A percentile compares a stretch with the other conserved stretches of the same genome.
phyloP scores from a whole-genome alignment of 2,888 invertebrate species.

The Carabus problematicus region DNA sequence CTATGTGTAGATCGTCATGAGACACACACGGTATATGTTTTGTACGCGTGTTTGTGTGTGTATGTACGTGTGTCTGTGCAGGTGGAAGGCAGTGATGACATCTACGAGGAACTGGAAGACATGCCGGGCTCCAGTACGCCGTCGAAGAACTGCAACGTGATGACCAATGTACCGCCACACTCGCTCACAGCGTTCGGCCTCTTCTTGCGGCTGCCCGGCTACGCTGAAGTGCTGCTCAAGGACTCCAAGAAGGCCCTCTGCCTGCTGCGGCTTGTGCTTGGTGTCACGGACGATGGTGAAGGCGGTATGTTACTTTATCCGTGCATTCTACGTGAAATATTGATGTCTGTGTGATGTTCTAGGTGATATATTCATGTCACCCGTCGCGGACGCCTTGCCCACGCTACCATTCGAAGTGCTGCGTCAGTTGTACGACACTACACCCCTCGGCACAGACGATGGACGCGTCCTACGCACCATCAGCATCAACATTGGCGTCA shows the following conservation, averaged over 20 bases:
- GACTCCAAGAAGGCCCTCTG: slow-evolving; percentile 87
- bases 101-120: slow-evolving; percentile 70
- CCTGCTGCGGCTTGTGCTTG: slow-evolving; percentile 83
- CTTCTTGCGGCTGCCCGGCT: slow-evolving; percentile 87
- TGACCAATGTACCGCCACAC: slow-evolving; percentile 83
- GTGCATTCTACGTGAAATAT: no score
- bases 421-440: slow-evolving; percentile 77
- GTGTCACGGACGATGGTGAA: slow-evolving; percentile 91
- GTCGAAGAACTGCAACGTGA: slow-evolving; percentile 61
- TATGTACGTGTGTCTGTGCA: slow-evolving; percentile 47
- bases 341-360: slow-evolving; percentile 33
- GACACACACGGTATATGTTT: no score
- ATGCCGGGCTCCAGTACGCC: slow-evolving; percentile 61
- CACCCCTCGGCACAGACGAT: slow-evolving; percentile 77
- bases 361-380: slow-evolving; percentile 73
- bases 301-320: slow-evolving; percentile 75
- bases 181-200: slow-evolving; percentile 90
- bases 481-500: slow-evolving; percentile 84
- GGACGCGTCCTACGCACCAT: slow-evolving; percentile 77
- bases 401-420: slow-evolving; percentile 82
- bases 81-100: slow-evolving; percentile 65
- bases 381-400: slow-evolving; percentile 72
- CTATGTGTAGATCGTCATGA: no score
- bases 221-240: slow-evolving; percentile 85
- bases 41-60: no score